Evolutionary conservation across 2,797 vertebrate species (phyloP).

Genomic region (Hylomyscus alleni): DNA sequence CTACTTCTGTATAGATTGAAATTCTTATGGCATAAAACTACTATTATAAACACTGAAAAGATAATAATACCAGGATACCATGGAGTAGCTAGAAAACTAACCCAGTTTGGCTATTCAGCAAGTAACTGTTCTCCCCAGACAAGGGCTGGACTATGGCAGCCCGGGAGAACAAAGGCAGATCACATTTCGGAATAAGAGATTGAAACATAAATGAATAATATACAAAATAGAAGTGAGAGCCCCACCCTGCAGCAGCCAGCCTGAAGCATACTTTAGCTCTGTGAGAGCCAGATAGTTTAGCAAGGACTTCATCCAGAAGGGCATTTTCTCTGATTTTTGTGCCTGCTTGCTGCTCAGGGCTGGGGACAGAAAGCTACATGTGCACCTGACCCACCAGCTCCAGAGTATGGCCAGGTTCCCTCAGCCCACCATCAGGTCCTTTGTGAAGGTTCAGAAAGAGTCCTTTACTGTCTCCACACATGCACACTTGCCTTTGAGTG

Average conservation of each 20-base stretch:
- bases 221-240: not conserved
- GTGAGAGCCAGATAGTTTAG: not conserved
- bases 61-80: not conserved
- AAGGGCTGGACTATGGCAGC: not conserved
- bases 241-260: not conserved
- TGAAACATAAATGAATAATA: not conserved
- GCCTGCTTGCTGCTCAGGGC: not conserved
- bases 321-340: not conserved
- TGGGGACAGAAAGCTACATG: not conserved
- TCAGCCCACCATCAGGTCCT: rapidly evolving
- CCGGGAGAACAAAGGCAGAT: not conserved
- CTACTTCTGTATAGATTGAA: not conserved
- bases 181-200: not conserved
- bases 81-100: not conserved
- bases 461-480: not conserved
- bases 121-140: not conserved
- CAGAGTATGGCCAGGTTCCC: not conserved
- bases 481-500: not conserved
- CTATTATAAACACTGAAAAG: not conserved
- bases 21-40: not conserved
- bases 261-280: too few relatives aligned
- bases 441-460: not conserved
- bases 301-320: not conserved
- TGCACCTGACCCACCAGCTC: too few relatives aligned
- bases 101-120: not conserved